Base-by-base conservation (phyloP, 2,797 vertebrate species). In the Apogon talboti region DNA sequence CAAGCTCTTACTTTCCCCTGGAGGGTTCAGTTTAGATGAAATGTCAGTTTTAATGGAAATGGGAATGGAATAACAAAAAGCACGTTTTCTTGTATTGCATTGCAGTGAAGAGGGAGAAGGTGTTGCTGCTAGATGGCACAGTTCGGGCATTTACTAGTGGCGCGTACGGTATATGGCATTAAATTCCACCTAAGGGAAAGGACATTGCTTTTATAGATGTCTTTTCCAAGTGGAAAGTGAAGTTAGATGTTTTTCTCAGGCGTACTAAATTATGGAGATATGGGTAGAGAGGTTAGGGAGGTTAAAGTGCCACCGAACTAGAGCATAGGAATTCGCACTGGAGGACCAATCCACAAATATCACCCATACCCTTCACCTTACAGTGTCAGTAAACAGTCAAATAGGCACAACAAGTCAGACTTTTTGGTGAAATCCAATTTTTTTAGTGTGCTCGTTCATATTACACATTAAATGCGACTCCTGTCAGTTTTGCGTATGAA, bases 41-140 rank as follows among this genome's bases (percentile, higher is more conserved):
- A 94, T 92, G 92, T 95, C 94, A 96, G 87, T 93, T 93, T 95
- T 95, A 95, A 95, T 93, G 94, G 94, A 91, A 92, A 93, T 93
- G 87, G 89, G 87, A 93, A 95, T 92, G 90, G 93, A 94, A 94
- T 92, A 92, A 93, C 91, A 92, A 90, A 94, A 92, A 80, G 85
- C 87, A 88, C 67, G 70, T 76, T 90, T 90, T 54, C 71, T 78
- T 86, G 87, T 80, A 78, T 84, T 88, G 76, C 63, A 48, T 89
- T 75, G 66, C 75, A 59, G 67, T 15, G 59, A 79, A 74, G 73
- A 77, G 63, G 72, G 82, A 76, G 77, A 84, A 82, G 85, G 90
- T 82, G 86, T 80, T 90, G 87, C 85, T 79, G 81, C 84, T 85
- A 90, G 84, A 78, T 91, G 90, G 75, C 24, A 5, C 66, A 74